These are phyloP conservation scores for Limosa lapponica DNA, from an alignment of 2,797 vertebrate species.

Conservation along the genomic window DNA sequence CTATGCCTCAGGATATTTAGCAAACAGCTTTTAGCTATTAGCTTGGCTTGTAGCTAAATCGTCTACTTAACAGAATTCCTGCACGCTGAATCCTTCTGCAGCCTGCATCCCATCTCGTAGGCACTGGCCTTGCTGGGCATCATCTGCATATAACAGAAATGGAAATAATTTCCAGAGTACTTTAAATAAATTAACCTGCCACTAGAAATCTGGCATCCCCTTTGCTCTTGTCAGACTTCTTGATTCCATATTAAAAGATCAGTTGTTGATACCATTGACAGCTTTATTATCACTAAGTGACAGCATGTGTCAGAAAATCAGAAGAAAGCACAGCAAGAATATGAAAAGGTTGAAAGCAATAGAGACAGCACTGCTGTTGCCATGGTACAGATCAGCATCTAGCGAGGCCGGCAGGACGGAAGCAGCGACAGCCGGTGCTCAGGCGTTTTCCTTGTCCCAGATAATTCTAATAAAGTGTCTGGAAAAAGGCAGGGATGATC, in stretches of 20 bases:
- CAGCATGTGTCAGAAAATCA: constrained; percentile 37
- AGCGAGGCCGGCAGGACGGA: background rate
- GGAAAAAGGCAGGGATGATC: background rate
- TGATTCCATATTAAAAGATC: background rate
- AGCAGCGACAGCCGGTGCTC: background rate
- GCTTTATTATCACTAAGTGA: constrained; percentile 27
- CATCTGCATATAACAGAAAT: background rate
- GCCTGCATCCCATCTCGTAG: background rate
- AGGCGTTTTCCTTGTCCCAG: background rate
- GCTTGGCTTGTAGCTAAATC: background rate
- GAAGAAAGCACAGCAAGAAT: background rate
- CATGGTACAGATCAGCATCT: background rate
- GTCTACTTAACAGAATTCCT: background rate
- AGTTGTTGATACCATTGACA: background rate
- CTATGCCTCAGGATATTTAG: background rate
- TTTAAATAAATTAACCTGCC: constrained; percentile 12
- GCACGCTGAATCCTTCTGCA: background rate
- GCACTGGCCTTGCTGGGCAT: background rate
- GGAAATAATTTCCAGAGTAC: background rate
- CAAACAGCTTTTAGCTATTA: constrained; percentile 2
- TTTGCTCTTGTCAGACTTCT: constrained; percentile 15
- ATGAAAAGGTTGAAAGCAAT: constrained; percentile 19
- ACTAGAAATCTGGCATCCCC: background rate
- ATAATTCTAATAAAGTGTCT: background rate
- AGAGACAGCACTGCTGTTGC: background rate